Evolutionary conservation across 2,888 invertebrate species (phyloP).

Genomic region (Lepidonotus clava): DNA sequence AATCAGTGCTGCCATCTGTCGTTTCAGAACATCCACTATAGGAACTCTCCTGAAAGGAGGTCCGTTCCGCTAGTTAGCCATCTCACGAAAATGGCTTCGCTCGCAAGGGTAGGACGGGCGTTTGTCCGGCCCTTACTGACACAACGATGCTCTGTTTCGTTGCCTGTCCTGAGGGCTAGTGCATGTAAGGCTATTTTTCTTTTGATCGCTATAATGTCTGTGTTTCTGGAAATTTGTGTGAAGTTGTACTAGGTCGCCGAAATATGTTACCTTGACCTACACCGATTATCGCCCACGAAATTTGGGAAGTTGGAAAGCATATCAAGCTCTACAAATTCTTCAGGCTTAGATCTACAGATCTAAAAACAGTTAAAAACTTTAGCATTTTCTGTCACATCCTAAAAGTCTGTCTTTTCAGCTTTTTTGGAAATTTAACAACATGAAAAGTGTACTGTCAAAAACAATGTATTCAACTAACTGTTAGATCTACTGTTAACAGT

Average conservation of each 20-base stretch:
- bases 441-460: not conserved
- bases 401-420: not conserved
- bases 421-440: not conserved
- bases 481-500: too few species aligned
- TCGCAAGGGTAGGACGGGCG: conserved; percentile 14
- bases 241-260: not conserved
- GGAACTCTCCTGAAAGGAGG: too few species aligned
- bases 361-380: not conserved
- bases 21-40: too few species aligned
- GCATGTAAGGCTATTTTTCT: not conserved
- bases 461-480: not conserved
- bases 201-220: not conserved
- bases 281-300: conserved; percentile 34
- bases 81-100: conserved; percentile 16
- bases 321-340: not conserved
- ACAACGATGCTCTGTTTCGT: not conserved
- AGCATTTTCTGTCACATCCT: not conserved
- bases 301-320: not conserved
- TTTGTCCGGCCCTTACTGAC: not conserved
- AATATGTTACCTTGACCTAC: conserved; percentile 20
- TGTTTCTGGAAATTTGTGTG: not conserved
- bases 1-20: too few species aligned
- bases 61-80: too few species aligned
- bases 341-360: not conserved
- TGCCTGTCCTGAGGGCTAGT: not conserved